phyloP scores from a whole-genome alignment of 2,888 invertebrate genomes.

The Incurvaria masculella region DNA sequence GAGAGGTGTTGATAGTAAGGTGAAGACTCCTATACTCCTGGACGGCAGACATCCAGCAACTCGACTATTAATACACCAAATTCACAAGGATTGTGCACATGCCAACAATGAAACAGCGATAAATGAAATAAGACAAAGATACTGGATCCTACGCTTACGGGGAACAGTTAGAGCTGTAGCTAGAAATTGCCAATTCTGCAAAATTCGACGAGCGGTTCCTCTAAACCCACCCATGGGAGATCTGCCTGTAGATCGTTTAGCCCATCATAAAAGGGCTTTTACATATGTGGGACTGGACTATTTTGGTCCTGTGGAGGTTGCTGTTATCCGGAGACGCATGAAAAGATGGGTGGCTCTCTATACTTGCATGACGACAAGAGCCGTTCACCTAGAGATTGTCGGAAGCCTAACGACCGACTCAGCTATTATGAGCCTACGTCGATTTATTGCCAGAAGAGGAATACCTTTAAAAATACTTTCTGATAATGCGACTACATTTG shows the following conservation, averaged over 20 bases:
- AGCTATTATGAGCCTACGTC: slow-evolving; percentile 1
- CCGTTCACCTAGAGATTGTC: slow-evolving; percentile 1
- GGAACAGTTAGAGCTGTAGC: background rate
- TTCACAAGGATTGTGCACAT: slow-evolving; percentile 2
- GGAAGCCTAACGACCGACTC: background rate
- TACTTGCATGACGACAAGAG: background rate
- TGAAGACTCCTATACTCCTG: slow-evolving; percentile 1
- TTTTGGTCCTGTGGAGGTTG: slow-evolving; percentile 6
- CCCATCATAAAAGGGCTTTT: slow-evolving; percentile 1
- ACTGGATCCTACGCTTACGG: background rate
- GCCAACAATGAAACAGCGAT: slow-evolving; percentile 1
- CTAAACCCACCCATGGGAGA: slow-evolving; percentile 3
- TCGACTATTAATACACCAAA: background rate
- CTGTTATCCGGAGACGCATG: slow-evolving; percentile 2
- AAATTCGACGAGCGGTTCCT: background rate
- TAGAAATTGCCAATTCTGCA: background rate
- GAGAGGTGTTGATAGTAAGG: background rate
- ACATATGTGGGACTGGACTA: slow-evolving; percentile 7
- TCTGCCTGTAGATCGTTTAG: background rate
- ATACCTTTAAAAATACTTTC: slow-evolving; percentile 6
- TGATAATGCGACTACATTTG: slow-evolving; percentile 11
- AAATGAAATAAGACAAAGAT: background rate
- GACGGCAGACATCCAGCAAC: slow-evolving; percentile 3
- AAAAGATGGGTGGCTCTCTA: slow-evolving; percentile 2
- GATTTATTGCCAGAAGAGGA: slow-evolving; percentile 10